Percentiles rank a stretch among this genome's conserved stretches.
Conservation (phyloP, 2,797 vertebrate genomes). For the Brachyalestes nurse region DNA sequence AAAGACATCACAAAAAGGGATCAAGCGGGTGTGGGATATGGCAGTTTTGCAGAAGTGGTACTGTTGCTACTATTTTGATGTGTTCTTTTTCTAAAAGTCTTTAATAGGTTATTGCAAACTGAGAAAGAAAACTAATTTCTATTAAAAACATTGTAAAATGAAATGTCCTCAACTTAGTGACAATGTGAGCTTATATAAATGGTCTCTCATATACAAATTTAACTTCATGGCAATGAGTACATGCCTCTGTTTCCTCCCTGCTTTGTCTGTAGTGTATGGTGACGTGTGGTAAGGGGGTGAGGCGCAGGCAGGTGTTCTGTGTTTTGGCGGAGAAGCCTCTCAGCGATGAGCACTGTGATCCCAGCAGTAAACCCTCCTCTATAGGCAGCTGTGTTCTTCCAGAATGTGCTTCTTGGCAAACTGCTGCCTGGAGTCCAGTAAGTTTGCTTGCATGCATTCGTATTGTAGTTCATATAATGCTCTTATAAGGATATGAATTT, state of each 20-base stretch:
- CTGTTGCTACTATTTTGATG: neutral
- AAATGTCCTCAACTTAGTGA: too few species aligned
- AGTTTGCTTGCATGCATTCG: conserved; percentile 68
- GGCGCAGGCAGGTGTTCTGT: conserved; percentile 88
- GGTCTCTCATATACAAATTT: neutral
- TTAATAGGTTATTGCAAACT: neutral
- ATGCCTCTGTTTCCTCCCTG: conserved; percentile 10
- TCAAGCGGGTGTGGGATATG: neutral
- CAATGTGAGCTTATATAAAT: too few species aligned
- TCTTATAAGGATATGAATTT: conserved; percentile 68
- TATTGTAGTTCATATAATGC: conserved; percentile 58
- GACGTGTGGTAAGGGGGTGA: conserved; percentile 90
- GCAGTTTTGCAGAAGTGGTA: neutral
- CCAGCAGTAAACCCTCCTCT: conserved; percentile 79
- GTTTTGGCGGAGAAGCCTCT: conserved; percentile 79
- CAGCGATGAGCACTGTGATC: conserved; percentile 85
- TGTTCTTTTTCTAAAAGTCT: neutral
- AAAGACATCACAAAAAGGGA: too few species aligned
- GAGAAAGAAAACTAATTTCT: neutral
- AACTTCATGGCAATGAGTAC: neutral
- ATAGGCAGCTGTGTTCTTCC: conserved; percentile 82
- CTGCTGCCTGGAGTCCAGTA: conserved; percentile 91
- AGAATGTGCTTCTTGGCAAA: conserved; percentile 91
- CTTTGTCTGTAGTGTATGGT: conserved; percentile 82
- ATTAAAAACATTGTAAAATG: too few species aligned